Conservation (phyloP, 2,113 vertebrate genomes). For the Neogale vison region DNA sequence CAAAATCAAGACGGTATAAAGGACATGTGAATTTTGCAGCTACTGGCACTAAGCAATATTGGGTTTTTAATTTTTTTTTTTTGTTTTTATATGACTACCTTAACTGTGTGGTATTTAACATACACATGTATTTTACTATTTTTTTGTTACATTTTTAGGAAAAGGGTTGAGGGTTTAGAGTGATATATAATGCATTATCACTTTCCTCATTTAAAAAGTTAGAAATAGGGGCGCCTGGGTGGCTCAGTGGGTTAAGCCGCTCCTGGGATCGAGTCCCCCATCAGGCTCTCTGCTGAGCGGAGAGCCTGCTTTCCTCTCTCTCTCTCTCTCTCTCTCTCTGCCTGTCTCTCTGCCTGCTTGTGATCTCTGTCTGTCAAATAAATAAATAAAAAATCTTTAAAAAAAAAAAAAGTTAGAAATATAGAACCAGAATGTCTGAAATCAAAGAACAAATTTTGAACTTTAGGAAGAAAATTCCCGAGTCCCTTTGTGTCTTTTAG, state of each 20-base stretch:
- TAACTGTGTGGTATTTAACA: background rate
- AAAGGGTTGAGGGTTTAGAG: background rate
- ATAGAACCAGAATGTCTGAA: background rate
- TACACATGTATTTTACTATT: background rate
- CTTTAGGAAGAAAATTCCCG: background rate
- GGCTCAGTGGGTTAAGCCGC: too few species aligned
- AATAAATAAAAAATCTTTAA: too few species aligned
- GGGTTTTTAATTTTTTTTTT: background rate
- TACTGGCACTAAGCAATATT: background rate
- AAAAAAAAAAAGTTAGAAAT: background rate
- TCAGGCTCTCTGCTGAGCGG: too few species aligned
- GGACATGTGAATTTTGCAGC: background rate
- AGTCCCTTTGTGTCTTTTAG: background rate
- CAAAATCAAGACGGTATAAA: background rate
- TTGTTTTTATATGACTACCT: background rate
- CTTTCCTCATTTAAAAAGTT: background rate
- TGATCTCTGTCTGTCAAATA: too few species aligned
- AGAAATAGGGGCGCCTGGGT: too few species aligned
- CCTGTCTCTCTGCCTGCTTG: too few species aligned
- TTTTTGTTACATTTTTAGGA: background rate
- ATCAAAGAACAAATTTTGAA: background rate
- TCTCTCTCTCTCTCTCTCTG: too few species aligned
- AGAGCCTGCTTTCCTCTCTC: too few species aligned
- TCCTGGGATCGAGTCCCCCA: too few species aligned
- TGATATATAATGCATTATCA: background rate